Base-by-base conservation (phyloP, 2,888 invertebrate species). In the Melanophora roralis region DNA sequence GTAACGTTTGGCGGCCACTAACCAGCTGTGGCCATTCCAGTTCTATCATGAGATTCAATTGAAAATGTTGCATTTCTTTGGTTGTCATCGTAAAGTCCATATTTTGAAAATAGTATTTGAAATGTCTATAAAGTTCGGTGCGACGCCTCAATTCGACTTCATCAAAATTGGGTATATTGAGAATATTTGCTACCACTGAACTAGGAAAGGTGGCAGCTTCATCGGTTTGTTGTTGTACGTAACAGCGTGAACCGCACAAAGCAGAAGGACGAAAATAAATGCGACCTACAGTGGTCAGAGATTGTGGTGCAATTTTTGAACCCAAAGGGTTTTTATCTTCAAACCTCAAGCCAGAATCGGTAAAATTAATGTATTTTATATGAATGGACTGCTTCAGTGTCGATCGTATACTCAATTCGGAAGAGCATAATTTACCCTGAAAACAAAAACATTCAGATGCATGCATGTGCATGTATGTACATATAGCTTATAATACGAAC, bases 321-420 rank as follows among this genome's bases (percentile, higher is more conserved):
- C 88, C 89, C 3, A 80, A 79, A 6, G 64, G 12, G 82, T 91
- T 90, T 87, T 89, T 90, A 83, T 91, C 90, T 83, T 90, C 90
- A 82, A 92, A 92, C 82, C 92, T 92, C 14, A 95, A 91, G 5
- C 94, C 91, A 1, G 94, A 91, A 38, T 93, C 91, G 27, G 92
- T 91, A 72, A 94, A 93, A 38, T 92, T 82, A 9, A 90, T 86
- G 8, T 88, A 85, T 38, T 86, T 87, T 0, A 97, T 93, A 82
- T 93, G 93, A 95, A 98, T 96, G 62, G 93, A 92, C 85, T 94
- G 93, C 83, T 93, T 91, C 91, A 97, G 97, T 5, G 94, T 94
- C 85, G 95, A 97, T 86, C 95, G 94, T 81, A 97, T 92, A 86
- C 94, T 93, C 78, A 98, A 91, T 84, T 94, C 94, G 85, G 94